A percentile compares a stretch with the other conserved stretches of the same genome.
Evolutionary conservation across 1,140 invertebrate species (phyloP).

Genomic region (Drosophila jambulina): DNA sequence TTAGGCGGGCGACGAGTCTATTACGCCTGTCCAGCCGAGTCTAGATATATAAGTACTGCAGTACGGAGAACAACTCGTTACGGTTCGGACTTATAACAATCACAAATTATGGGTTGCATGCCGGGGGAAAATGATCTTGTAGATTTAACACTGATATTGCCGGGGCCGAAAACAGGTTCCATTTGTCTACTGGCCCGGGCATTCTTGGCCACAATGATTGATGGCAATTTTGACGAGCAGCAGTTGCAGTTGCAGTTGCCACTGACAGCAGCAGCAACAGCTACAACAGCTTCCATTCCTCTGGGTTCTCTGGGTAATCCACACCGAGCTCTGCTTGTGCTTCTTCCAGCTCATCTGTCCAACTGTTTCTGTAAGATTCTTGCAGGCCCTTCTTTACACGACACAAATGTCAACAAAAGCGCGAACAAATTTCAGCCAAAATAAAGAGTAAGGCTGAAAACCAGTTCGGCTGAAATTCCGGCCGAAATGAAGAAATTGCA

Average conservation of each 20-base stretch:
- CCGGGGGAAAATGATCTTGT: slow-evolving; percentile 78
- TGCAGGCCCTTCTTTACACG: slow-evolving; percentile 59
- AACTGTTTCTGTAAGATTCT: slow-evolving; percentile 63
- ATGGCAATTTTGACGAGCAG: slow-evolving; percentile 46
- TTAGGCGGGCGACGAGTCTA: slow-evolving; percentile 80
- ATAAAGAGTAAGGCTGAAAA: slow-evolving; percentile 12
- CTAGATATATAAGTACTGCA: slow-evolving; percentile 6
- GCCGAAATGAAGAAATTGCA: slow-evolving; percentile 77
- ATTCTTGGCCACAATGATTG: slow-evolving; percentile 64
- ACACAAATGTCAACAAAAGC: slow-evolving; percentile 79
- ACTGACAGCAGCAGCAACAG: slow-evolving; percentile 50
- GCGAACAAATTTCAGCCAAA: slow-evolving; percentile 71
- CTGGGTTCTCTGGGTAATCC: slow-evolving; percentile 63
- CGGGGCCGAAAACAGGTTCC: slow-evolving; percentile 65
- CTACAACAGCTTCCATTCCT: slow-evolving; percentile 52
- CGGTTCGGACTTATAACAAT: slow-evolving; percentile 77
- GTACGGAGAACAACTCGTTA: slow-evolving; percentile 39
- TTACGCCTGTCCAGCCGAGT: slow-evolving; percentile 39
- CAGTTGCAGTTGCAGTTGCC: slow-evolving; percentile 27
- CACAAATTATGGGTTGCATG: slow-evolving; percentile 79
- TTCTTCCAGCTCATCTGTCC: slow-evolving; percentile 24
- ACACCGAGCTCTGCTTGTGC: slow-evolving; percentile 50
- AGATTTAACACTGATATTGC: slow-evolving; percentile 81
- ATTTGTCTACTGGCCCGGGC: slow-evolving; percentile 62
- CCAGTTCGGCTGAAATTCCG: slow-evolving; percentile 59